Evolutionary conservation across 2,113 vertebrate species (phyloP).

Genomic region (Otus sunia): DNA sequence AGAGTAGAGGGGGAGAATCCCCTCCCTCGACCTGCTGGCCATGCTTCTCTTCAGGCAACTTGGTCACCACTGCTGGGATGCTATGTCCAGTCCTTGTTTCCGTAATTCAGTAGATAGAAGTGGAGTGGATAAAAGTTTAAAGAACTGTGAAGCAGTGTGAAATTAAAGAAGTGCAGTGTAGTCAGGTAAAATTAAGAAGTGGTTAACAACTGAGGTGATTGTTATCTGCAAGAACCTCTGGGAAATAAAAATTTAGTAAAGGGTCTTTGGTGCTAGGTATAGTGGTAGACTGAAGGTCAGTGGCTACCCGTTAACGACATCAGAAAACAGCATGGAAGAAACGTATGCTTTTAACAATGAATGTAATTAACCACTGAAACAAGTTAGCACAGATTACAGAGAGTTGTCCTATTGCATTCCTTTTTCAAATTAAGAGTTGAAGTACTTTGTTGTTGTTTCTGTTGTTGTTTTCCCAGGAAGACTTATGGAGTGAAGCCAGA

Average conservation of each 20-base stretch:
- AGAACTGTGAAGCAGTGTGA: not conserved
- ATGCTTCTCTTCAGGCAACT: not conserved
- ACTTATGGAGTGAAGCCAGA: not conserved
- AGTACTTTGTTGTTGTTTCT: not conserved
- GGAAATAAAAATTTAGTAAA: not conserved
- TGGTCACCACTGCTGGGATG: not conserved
- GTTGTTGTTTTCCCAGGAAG: not conserved
- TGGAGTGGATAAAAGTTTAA: not conserved
- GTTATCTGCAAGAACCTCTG: not conserved
- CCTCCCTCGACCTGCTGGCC: no score
- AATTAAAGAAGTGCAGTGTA: not conserved
- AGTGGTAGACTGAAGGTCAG: not conserved
- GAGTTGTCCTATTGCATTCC: not conserved
- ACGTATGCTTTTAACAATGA: not conserved
- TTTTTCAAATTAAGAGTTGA: not conserved
- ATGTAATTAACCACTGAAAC: not conserved
- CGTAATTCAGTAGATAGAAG: not conserved
- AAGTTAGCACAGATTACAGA: not conserved
- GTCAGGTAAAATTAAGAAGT: not conserved
- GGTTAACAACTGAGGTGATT: not conserved
- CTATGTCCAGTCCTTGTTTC: not conserved
- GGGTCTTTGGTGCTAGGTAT: not conserved
- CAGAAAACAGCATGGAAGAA: not conserved
- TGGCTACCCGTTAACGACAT: not conserved
- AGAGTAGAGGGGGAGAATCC: no score